These are phyloP conservation scores for Leucophenga montana DNA, from an alignment of 2,888 invertebrate genomes.

Conservation along the genomic window DNA sequence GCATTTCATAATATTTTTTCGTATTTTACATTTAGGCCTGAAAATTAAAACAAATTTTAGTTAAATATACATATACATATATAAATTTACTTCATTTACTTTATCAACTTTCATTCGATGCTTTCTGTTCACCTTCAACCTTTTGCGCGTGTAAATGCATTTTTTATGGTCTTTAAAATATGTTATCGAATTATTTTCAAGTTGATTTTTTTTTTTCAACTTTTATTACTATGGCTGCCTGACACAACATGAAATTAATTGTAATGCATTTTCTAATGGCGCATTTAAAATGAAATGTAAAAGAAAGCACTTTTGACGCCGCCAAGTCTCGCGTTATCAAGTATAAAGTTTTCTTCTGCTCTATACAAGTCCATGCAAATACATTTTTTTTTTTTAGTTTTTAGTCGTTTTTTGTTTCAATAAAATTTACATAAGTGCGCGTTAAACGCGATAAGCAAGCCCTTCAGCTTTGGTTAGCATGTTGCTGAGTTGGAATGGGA, in stretches of 20 bases:
- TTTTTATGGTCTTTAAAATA: constrained; percentile 6
- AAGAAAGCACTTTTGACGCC: not conserved
- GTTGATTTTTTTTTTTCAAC: not conserved
- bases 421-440: constrained; percentile 59
- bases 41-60: no score
- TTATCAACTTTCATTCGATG: no score
- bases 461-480: constrained; percentile 32
- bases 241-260: constrained; percentile 15
- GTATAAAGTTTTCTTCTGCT: not conserved
- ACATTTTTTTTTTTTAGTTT: not conserved
- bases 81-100: no score
- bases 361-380: no score
- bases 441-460: constrained; percentile 2
- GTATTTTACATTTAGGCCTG: no score
- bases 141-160: not conserved
- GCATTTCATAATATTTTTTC: no score
- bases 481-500: no score
- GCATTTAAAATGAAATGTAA: not conserved
- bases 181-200: not conserved
- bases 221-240: not conserved
- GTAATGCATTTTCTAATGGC: constrained; percentile 9
- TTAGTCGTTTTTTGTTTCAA: constrained; percentile 44
- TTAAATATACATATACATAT: no score
- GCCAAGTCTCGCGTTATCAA: not conserved
- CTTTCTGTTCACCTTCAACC: no score